phyloP scores from a whole-genome alignment of 1,140 invertebrate species.

The Eupristina koningsbergeri region DNA sequence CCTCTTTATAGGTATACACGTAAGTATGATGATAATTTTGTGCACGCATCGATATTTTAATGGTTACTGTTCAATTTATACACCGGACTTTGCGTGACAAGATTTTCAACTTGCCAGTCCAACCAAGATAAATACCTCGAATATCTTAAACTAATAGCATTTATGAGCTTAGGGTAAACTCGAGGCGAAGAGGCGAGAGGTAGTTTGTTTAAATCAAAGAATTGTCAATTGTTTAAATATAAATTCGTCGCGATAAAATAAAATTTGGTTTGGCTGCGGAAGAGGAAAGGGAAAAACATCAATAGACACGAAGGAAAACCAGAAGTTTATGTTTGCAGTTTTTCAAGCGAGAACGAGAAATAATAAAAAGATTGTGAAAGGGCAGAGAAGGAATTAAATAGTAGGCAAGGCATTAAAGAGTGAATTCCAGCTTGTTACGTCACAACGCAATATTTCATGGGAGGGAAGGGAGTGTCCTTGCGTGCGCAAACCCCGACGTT shows the following conservation, averaged over 20 bases:
- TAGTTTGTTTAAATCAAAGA: background rate
- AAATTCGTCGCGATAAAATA: too few relatives aligned
- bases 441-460: conserved; percentile 42
- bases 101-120: background rate
- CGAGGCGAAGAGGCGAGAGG: background rate
- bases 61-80: conserved; percentile 26
- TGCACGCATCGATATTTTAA: conserved; percentile 18
- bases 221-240: background rate
- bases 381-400: background rate
- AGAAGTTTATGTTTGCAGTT: background rate
- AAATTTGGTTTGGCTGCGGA: too few relatives aligned
- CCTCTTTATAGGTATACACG: background rate
- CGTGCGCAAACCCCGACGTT: conserved; percentile 19
- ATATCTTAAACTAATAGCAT: background rate
- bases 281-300: too few relatives aligned
- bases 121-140: background rate
- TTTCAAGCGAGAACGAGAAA: background rate
- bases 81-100: conserved; percentile 10
- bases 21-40: conserved; percentile 11
- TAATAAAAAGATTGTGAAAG: background rate
- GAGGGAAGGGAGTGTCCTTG: conserved; percentile 37
- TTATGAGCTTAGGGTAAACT: background rate
- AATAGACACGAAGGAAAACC: too few relatives aligned
- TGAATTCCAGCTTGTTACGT: conserved; percentile 26
- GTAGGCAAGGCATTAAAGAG: conserved; percentile 28